Evolutionary conservation across 2,113 vertebrate genomes (phyloP), one percentile per base, ranked within the genome.

Genomic region (Calidris pygmaea): DNA sequence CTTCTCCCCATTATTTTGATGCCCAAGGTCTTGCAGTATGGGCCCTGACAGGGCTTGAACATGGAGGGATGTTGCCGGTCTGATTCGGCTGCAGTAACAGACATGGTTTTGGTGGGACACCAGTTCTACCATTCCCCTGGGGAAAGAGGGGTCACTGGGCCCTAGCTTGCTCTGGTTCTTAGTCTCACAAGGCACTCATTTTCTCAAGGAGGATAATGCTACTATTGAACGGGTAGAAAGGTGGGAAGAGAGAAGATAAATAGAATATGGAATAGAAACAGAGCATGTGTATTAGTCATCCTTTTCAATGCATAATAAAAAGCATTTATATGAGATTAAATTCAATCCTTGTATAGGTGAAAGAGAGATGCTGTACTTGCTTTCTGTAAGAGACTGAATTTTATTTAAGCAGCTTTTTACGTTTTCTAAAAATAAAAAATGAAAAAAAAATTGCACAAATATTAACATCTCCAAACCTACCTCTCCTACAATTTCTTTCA

Each of bases 231-330:
- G 37, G 77, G 79, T 47, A 72, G 67, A 67, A 87, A 95, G 24
- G 41, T 62, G 66, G 26, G 27, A 81, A 71, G 27, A 91, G 35
- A 47, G 60, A 93, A 79, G 59, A 45, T 62, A 73, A 80, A 85
- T 43, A 85, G 72, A 80, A 65, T 89, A 71, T 63, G 10, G 41
- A 95, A 85, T 67, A 93, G 55, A 39, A 87, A 59, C 9, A 66
- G 87, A 94, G 76, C 18, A 34, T 2, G 4, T 71, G 45, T 47
- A 59, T 91, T 85, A 91, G 50, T 84, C 80, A 92, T 55, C 10
- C 59, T 87, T 96, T 94, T 93, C 83, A 95, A 89, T 93, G 89
- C 73, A 89, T 85, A 92, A 94, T 76, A 95, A 66, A 75, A 95
- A 85, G n/a, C 37, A 62, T 76, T 95, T 92, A 63, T 91, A 87